Evolutionary conservation across 2,113 vertebrate species (phyloP).

Genomic region (Platichthys stellatus): DNA sequence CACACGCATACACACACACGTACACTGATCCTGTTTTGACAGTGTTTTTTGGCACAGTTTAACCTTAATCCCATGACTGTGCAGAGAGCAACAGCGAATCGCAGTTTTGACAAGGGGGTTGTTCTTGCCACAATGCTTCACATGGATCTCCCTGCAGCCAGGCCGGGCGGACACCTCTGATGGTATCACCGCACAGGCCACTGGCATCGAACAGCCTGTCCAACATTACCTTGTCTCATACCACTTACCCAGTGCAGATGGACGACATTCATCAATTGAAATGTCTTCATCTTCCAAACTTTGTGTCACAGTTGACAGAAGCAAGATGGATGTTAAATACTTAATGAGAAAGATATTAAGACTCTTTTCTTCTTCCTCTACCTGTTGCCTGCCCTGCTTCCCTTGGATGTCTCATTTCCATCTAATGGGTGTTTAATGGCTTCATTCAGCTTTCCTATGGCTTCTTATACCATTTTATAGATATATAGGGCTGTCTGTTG

Average conservation of each 20-base stretch:
- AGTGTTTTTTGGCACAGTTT: slow-evolving; percentile 68
- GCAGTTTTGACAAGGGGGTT: slow-evolving; percentile 52
- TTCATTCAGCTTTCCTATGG: not conserved
- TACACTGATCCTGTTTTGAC: slow-evolving; percentile 63
- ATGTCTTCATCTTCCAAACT: slow-evolving; percentile 50
- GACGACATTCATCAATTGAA: slow-evolving; percentile 52
- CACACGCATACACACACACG: no score
- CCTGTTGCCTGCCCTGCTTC: slow-evolving; percentile 26
- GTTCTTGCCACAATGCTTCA: slow-evolving; percentile 41
- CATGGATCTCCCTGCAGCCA: slow-evolving; percentile 26
- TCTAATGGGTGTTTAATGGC: not conserved
- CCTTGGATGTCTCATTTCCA: not conserved
- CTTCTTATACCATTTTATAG: not conserved
- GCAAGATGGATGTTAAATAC: slow-evolving; percentile 49
- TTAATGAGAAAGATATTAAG: slow-evolving; percentile 21
- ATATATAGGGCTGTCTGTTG: not conserved
- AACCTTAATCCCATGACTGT: slow-evolving; percentile 72
- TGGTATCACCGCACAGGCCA: slow-evolving; percentile 32
- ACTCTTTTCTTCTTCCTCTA: not conserved
- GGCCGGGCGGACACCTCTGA: slow-evolving; percentile 47
- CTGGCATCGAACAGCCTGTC: slow-evolving; percentile 15
- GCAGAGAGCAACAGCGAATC: slow-evolving; percentile 43
- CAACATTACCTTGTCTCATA: slow-evolving; percentile 46
- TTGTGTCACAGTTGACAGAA: slow-evolving; percentile 47
- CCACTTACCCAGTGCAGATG: slow-evolving; percentile 42